Evolutionary conservation across 1,140 invertebrate genomes (phyloP).

Genomic region (Sesamia nonagrioides): DNA sequence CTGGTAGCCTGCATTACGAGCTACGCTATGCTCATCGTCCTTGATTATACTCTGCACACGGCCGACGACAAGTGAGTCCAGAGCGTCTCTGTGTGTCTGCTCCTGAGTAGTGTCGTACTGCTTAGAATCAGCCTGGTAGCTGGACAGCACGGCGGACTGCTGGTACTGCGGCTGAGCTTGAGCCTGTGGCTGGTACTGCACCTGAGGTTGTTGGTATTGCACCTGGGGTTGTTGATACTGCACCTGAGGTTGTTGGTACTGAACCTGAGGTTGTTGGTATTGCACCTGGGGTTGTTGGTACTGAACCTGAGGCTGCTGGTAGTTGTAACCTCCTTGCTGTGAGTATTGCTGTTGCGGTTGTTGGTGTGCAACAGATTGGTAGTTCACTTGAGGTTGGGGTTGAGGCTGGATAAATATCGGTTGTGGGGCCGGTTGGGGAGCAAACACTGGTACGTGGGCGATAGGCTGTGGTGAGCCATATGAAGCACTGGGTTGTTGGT

Average conservation of each 20-base stretch:
- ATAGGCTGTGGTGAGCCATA: slow-evolving; percentile 47
- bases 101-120: slow-evolving; percentile 65
- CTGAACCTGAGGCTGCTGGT: slow-evolving; percentile 43
- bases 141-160: slow-evolving; percentile 58
- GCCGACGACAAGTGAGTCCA: slow-evolving; percentile 75
- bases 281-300: slow-evolving; percentile 50
- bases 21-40: slow-evolving; percentile 76
- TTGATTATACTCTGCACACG: slow-evolving; percentile 76
- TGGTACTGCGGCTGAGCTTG: slow-evolving; percentile 58
- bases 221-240: slow-evolving; percentile 46
- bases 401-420: slow-evolving; percentile 45
- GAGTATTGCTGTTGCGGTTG: slow-evolving; percentile 42
- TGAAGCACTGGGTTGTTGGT: slow-evolving; percentile 41
- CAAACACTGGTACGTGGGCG: slow-evolving; percentile 26
- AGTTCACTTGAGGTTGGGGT: slow-evolving; percentile 48
- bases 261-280: slow-evolving; percentile 11
- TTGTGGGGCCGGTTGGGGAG: slow-evolving; percentile 44
- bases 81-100: slow-evolving; percentile 68
- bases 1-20: slow-evolving; percentile 71
- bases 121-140: slow-evolving; percentile 73
- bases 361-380: slow-evolving; percentile 35
- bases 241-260: background rate
- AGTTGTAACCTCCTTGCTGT: slow-evolving; percentile 39
- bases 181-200: slow-evolving; percentile 50
- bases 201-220: slow-evolving; percentile 8